Evolutionary conservation across 2,888 invertebrate genomes (phyloP).

Genomic region (Chorisops tibialis): DNA sequence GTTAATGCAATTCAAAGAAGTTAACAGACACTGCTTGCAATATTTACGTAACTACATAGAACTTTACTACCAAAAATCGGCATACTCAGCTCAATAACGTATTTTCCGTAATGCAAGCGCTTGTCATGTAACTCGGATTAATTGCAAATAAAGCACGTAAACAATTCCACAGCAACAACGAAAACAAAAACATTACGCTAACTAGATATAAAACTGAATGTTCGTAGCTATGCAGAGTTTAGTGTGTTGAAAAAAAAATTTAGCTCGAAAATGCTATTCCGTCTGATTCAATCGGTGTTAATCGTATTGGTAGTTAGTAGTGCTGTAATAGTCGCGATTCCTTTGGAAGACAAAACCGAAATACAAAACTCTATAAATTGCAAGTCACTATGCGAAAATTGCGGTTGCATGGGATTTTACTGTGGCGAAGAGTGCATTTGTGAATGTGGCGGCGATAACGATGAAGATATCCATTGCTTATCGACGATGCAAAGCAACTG

Average conservation of each 20-base stretch:
- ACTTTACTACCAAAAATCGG: background rate
- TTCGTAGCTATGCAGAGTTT: background rate
- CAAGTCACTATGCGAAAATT: slow-evolving; percentile 47
- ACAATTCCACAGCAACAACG: background rate
- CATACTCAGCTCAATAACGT: slow-evolving; percentile 3
- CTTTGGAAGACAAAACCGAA: slow-evolving; percentile 39
- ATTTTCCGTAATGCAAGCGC: slow-evolving; percentile 6
- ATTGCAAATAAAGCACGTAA: background rate
- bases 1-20: too few relatives aligned
- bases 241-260: background rate
- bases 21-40: too few relatives aligned
- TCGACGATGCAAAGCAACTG: slow-evolving; percentile 45
- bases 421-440: slow-evolving; percentile 53
- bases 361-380: slow-evolving; percentile 43
- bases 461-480: slow-evolving; percentile 45
- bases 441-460: slow-evolving; percentile 47
- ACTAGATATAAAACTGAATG: slow-evolving; percentile 8
- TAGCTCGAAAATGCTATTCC: too few relatives aligned
- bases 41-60: too few relatives aligned
- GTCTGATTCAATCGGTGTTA: too few relatives aligned
- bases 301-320: background rate
- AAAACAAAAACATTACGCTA: background rate
- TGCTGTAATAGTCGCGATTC: background rate
- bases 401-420: slow-evolving; percentile 50
- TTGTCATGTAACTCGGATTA: background rate